Conservation (phyloP, 92 coral and sea anemone genomes). For the Epizoanthus rinbou region DNA sequence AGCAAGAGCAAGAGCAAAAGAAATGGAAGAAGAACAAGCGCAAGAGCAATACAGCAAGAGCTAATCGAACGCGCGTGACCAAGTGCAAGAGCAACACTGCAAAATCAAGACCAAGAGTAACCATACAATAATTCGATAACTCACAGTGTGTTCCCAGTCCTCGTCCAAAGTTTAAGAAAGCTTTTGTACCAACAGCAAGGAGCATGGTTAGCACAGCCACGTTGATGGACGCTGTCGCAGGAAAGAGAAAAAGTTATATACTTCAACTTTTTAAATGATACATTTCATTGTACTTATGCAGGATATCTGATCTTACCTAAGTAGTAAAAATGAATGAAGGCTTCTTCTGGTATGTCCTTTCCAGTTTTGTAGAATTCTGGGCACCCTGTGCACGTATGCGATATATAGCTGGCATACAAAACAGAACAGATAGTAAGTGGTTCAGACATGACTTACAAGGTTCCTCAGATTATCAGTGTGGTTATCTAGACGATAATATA, state of each 20-base stretch:
- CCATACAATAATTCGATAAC: slow-evolving; percentile 14
- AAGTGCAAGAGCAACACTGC: too few species aligned
- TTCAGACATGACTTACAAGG: neutral
- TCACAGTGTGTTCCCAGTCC: slow-evolving; percentile 85
- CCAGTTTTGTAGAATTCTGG: slow-evolving; percentile 70
- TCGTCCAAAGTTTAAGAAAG: slow-evolving; percentile 72
- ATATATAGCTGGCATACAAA: slow-evolving; percentile 55
- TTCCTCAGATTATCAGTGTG: too few species aligned
- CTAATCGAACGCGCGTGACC: too few species aligned
- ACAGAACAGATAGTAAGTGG: neutral
- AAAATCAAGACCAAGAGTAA: too few species aligned
- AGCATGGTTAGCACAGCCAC: slow-evolving; percentile 56
- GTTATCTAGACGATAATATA: too few species aligned
- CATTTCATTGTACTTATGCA: neutral
- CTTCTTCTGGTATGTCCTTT: slow-evolving; percentile 84
- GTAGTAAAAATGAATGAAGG: slow-evolving; percentile 74
- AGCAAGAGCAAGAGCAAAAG: too few species aligned
- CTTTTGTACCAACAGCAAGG: slow-evolving; percentile 73
- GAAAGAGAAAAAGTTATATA: neutral
- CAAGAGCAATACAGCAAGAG: neutral
- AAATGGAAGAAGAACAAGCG: too few species aligned
- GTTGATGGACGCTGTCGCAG: slow-evolving; percentile 59
- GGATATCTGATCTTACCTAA: slow-evolving; percentile 55
- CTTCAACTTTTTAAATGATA: neutral
- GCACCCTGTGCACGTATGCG: slow-evolving; percentile 76